A percentile compares a stretch with the other conserved stretches of the same genome.
phyloP scores from a whole-genome alignment of 1,140 invertebrate species.

The Caerostris darwini region DNA sequence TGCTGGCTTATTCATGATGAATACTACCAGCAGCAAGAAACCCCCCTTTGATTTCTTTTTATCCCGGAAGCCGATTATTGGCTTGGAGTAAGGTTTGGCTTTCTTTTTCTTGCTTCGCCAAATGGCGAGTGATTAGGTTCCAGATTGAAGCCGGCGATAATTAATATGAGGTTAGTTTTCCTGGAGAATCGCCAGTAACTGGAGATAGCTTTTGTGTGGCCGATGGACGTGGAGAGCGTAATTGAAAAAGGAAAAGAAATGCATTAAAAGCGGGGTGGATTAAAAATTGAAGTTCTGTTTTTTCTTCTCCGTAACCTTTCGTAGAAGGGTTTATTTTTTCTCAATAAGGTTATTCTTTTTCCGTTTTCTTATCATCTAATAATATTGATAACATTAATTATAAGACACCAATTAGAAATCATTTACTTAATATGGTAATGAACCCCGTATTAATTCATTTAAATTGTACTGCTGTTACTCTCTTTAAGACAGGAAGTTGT shows the following conservation, averaged over 20 bases:
- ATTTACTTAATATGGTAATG: too few relatives aligned
- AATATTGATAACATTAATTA: too few relatives aligned
- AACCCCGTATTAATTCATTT: too few relatives aligned
- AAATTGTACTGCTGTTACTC: too few relatives aligned
- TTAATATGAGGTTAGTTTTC: conserved; percentile 16
- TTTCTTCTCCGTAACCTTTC: too few relatives aligned
- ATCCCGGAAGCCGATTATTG: neutral
- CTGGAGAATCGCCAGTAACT: neutral
- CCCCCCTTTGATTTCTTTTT: neutral
- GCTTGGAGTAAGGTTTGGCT: neutral
- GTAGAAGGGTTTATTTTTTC: neutral
- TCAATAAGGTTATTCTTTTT: too few relatives aligned
- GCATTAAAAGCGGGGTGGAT: neutral
- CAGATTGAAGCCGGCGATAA: neutral
- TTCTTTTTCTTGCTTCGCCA: neutral
- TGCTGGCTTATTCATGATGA: neutral
- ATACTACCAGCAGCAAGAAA: neutral
- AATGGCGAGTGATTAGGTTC: neutral
- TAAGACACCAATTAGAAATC: too few relatives aligned
- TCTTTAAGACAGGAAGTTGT: too few relatives aligned
- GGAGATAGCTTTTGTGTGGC: neutral
- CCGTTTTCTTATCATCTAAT: too few relatives aligned
- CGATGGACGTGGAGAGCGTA: neutral
- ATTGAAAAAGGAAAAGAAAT: neutral
- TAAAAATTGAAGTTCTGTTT: neutral